A percentile compares a stretch with the other conserved stretches of the same genome.
Evolutionary conservation across 1,140 invertebrate genomes (phyloP).

Genomic region (Rhagoletis zephyria): DNA sequence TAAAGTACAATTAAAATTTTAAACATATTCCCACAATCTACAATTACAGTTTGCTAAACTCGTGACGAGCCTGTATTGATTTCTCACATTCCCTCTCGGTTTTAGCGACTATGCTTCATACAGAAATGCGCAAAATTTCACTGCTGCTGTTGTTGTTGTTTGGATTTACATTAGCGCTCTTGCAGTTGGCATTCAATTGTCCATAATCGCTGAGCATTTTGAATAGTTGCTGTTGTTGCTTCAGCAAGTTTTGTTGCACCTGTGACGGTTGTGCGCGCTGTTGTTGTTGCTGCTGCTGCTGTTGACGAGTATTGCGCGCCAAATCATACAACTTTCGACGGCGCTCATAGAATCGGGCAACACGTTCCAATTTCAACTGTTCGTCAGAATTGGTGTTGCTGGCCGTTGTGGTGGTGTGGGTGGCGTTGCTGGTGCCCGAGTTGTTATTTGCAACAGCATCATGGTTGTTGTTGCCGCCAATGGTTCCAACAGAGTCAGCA

Average conservation of each 20-base stretch:
- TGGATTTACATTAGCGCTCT: neutral
- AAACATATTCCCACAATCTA: conserved; percentile 26
- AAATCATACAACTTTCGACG: conserved; percentile 57
- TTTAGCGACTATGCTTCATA: neutral
- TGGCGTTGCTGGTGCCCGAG: neutral
- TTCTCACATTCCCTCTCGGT: neutral
- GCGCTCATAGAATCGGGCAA: conserved; percentile 67
- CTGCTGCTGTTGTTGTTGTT: neutral
- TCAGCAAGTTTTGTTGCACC: conserved; percentile 15
- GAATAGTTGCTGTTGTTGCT: conserved; percentile 43
- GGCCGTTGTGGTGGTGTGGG: neutral
- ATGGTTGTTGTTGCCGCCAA: neutral
- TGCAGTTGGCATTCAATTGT: conserved; percentile 18
- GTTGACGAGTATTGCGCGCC: conserved; percentile 6
- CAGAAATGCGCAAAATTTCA: conserved; percentile 21
- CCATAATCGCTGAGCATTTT: conserved; percentile 41
- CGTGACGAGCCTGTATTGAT: neutral
- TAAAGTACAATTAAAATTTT: conserved; percentile 12
- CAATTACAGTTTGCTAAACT: neutral
- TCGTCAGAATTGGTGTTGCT: conserved; percentile 9
- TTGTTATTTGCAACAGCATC: neutral
- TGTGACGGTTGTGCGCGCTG: conserved; percentile 15
- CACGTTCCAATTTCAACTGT: conserved; percentile 57
- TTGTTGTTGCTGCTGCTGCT: conserved; percentile 19
- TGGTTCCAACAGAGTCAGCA: neutral